Percentiles rank a stretch among this genome's conserved stretches.
Evolutionary conservation across 2,888 invertebrate species (phyloP).

Genomic region (Prosapia bicincta): DNA sequence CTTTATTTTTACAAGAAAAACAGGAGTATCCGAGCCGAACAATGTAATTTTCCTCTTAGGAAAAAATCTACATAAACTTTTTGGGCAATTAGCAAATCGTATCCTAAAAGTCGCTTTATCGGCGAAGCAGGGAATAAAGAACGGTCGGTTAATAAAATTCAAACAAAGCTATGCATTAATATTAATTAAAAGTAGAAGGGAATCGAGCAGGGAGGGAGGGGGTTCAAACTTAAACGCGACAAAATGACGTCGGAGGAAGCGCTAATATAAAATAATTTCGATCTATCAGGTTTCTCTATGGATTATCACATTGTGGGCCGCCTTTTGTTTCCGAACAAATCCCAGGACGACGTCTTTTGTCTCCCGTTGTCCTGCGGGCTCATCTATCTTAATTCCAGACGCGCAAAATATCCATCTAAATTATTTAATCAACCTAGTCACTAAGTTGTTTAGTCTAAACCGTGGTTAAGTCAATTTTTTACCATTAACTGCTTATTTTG

Average conservation of each 20-base stretch:
- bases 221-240: background rate
- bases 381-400: background rate
- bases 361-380: background rate
- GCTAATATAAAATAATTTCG: constrained; percentile 29
- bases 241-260: constrained; percentile 7
- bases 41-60: background rate
- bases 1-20: background rate
- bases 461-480: background rate
- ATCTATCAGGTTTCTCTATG: constrained; percentile 27
- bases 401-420: background rate
- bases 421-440: background rate
- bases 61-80: background rate
- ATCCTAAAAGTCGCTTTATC: background rate
- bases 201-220: background rate
- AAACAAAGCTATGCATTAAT: constrained; percentile 23
- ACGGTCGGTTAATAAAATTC: background rate
- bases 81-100: background rate
- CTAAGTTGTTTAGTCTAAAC: background rate
- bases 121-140: background rate
- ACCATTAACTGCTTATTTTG: background rate
- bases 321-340: background rate
- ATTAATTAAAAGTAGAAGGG: constrained; percentile 20
- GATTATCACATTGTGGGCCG: constrained; percentile 7
- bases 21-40: background rate
- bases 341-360: background rate